These are phyloP conservation scores for Phania funesta DNA, from an alignment of 2,888 invertebrate species.

Conservation along the genomic window DNA sequence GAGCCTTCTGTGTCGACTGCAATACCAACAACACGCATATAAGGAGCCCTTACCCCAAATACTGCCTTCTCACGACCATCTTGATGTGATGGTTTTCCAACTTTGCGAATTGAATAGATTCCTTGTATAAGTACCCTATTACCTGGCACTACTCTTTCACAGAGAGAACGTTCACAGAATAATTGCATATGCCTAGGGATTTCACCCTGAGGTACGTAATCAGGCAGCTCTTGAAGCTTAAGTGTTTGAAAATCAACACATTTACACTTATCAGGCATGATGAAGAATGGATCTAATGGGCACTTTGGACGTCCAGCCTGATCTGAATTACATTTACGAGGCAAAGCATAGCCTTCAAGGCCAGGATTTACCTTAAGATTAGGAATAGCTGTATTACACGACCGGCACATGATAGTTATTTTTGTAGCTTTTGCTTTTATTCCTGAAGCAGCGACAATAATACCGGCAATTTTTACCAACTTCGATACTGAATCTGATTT, in stretches of 20 bases:
- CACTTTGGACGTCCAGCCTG: constrained; percentile 96
- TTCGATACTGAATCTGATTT: constrained; percentile 96
- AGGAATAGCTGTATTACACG: constrained; percentile 93
- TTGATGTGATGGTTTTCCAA: constrained; percentile 84
- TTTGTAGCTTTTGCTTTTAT: constrained; percentile 97
- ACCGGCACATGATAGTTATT: constrained; percentile 97
- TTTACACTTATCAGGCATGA: constrained; percentile 97
- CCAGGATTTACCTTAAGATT: constrained; percentile 96
- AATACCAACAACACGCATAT: constrained; percentile 96
- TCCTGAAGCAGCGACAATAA: constrained; percentile 95
- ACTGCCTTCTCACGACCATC: constrained; percentile 88
- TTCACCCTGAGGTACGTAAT: constrained; percentile 95
- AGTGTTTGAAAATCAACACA: constrained; percentile 99
- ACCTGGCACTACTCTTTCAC: constrained; percentile 97
- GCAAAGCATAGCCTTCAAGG: constrained; percentile 96
- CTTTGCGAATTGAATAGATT: constrained; percentile 97
- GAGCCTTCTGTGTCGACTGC: constrained; percentile 90
- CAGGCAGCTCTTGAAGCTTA: constrained; percentile 98
- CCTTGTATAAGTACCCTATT: constrained; percentile 96
- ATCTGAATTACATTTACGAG: constrained; percentile 96
- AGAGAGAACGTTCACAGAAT: constrained; percentile 94
- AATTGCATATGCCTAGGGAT: constrained; percentile 97
- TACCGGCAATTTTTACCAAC: constrained; percentile 96
- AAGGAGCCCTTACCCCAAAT: constrained; percentile 96
- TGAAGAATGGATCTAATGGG: constrained; percentile 98